A percentile compares a stretch with the other conserved stretches of the same genome.
Conservation (phyloP, 2,797 vertebrate species). For the Falco peregrinus region DNA sequence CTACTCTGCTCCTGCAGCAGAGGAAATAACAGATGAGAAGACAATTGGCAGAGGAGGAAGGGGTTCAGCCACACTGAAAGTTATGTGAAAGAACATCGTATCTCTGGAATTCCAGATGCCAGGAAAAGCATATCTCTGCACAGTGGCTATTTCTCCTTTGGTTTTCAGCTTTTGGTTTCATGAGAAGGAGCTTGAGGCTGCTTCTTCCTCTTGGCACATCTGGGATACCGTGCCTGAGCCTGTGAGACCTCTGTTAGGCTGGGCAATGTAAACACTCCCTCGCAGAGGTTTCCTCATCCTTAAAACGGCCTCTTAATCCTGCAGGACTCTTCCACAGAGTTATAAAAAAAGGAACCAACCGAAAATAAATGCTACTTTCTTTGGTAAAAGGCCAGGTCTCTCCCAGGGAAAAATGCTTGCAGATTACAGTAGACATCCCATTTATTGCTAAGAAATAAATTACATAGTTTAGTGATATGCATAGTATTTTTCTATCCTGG, state of each 20-base stretch:
- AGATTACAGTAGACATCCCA: background rate
- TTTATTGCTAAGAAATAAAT: background rate
- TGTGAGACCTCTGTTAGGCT: background rate
- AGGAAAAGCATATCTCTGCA: too few species aligned
- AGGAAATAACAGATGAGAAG: background rate
- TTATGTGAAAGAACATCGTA: background rate
- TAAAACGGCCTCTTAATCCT: background rate
- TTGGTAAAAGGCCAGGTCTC: background rate
- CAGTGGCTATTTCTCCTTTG: background rate
- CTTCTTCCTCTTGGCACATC: background rate
- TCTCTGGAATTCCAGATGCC: too few species aligned
- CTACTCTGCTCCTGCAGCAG: background rate
- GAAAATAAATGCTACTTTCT: background rate
- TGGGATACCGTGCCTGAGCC: background rate
- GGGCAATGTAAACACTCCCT: background rate
- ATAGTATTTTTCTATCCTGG: background rate
- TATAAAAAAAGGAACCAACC: background rate
- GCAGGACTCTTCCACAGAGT: background rate
- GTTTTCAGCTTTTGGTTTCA: background rate
- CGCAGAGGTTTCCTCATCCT: background rate
- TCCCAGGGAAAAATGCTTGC: background rate
- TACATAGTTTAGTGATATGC: background rate
- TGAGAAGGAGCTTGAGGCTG: background rate
- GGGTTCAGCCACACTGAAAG: background rate
- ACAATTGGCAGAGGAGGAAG: background rate